These are phyloP conservation scores for Etheostoma spectabile DNA, from an alignment of 2,113 vertebrate species.

Conservation along the genomic window DNA sequence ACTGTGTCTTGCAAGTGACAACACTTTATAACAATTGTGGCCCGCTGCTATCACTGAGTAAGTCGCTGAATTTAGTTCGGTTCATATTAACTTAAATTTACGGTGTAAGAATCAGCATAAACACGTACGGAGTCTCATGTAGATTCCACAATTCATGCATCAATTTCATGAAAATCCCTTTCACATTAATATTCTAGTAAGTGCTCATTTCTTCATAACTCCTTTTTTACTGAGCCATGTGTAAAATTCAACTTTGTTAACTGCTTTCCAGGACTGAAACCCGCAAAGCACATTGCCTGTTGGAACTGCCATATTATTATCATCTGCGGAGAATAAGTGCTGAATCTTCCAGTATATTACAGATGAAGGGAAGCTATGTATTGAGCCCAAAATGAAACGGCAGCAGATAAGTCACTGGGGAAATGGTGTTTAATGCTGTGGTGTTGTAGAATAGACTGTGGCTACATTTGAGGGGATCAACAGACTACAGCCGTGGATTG, in stretches of 20 bases:
- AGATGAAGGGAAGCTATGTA: constrained; percentile 60
- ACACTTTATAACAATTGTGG: constrained; percentile 39
- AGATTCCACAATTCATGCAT: neutral
- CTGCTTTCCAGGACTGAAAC: constrained; percentile 22
- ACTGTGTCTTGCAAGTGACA: constrained; percentile 49
- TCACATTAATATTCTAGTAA: constrained; percentile 2
- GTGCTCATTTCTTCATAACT: constrained; percentile 12
- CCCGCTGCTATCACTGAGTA: constrained; percentile 2
- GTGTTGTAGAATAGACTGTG: constrained; percentile 61
- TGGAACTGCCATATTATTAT: constrained; percentile 49
- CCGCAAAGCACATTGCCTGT: constrained; percentile 36
- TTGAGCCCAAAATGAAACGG: constrained; percentile 77
- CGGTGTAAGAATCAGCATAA: neutral
- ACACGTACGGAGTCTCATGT: neutral
- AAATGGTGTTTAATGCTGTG: constrained; percentile 77
- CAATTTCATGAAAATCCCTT: neutral
- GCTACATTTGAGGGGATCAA: constrained; percentile 40
- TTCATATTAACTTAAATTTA: constrained; percentile 16
- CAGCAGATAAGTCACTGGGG: constrained; percentile 71
- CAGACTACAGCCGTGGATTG: constrained; percentile 40
- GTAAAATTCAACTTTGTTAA: constrained; percentile 33
- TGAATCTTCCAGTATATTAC: constrained; percentile 61
- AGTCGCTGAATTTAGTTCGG: neutral
- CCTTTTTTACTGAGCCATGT: constrained; percentile 7
- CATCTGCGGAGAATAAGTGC: constrained; percentile 51